Conservation (phyloP, 2,113 vertebrate species). For the Polyodon spathula region DNA sequence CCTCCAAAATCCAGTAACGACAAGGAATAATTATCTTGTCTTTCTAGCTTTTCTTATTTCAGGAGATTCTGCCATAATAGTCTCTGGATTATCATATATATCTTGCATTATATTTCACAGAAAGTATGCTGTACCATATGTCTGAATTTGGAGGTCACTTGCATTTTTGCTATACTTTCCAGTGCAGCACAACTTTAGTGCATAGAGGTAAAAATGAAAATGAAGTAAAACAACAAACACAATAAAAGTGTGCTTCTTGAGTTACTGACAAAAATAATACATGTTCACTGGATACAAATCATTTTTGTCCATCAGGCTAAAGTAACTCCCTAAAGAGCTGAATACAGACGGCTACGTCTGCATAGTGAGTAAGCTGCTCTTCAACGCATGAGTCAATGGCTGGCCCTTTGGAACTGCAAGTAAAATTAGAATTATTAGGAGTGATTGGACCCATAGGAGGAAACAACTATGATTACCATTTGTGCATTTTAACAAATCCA, state of each 20-base stretch:
- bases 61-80: too few relatives aligned
- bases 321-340: constrained; percentile 5
- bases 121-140: too few relatives aligned
- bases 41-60: too few relatives aligned
- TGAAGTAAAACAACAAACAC: not conserved
- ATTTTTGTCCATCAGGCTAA: constrained; percentile 1
- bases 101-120: too few relatives aligned
- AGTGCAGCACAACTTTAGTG: too few relatives aligned
- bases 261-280: not conserved
- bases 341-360: constrained; percentile 4
- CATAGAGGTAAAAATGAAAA: too few relatives aligned
- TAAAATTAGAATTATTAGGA: constrained; percentile 6
- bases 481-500: not conserved
- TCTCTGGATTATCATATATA: too few relatives aligned
- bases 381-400: not conserved
- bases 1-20: too few relatives aligned
- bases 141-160: too few relatives aligned
- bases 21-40: too few relatives aligned
- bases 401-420: not conserved
- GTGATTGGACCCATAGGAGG: constrained; percentile 1
- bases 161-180: too few relatives aligned
- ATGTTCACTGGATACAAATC: not conserved
- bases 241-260: not conserved
- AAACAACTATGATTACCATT: not conserved
- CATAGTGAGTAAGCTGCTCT: not conserved